phyloP scores from a whole-genome alignment of 2,797 vertebrate species.

The Chromobotia macracanthus region DNA sequence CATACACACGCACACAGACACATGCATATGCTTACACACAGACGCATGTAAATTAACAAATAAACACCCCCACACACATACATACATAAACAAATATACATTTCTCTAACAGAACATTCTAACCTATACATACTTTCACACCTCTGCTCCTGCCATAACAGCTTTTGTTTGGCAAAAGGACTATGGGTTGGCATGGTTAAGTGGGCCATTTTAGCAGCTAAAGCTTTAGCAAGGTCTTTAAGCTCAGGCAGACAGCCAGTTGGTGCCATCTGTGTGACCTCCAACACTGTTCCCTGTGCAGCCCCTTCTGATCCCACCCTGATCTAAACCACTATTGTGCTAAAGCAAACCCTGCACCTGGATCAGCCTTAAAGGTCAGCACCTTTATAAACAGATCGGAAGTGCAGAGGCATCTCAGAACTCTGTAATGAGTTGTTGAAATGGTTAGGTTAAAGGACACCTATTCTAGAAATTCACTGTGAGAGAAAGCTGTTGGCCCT shows the following conservation, averaged over 20 bases:
- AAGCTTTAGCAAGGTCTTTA: constrained; percentile 50
- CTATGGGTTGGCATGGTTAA: constrained; percentile 49
- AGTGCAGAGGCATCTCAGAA: not conserved
- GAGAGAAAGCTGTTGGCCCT: constrained; percentile 21
- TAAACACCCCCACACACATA: constrained; percentile 4
- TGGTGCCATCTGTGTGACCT: constrained; percentile 51
- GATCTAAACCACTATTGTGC: constrained; percentile 30
- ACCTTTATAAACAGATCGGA: constrained; percentile 39
- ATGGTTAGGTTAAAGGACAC: constrained; percentile 31
- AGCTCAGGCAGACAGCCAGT: constrained; percentile 47
- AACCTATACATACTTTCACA: constrained; percentile 30
- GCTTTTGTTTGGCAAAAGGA: constrained; percentile 41
- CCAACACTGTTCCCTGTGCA: constrained; percentile 29
- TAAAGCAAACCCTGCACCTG: constrained; percentile 19
- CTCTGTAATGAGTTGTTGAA: constrained; percentile 15
- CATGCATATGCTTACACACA: constrained; percentile 4
- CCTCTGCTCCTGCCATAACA: constrained; percentile 39
- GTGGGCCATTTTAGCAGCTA: constrained; percentile 42
- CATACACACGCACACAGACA: constrained; percentile 25
- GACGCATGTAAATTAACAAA: not conserved
- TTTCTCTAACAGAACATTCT: not conserved
- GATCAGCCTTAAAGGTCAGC: constrained; percentile 47
- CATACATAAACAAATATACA: not conserved
- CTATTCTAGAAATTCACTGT: not conserved
- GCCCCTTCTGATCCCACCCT: constrained; percentile 28